These are phyloP conservation scores for Tiliacea citrago DNA, from an alignment of 2,888 invertebrate species.

Conservation along the genomic window DNA sequence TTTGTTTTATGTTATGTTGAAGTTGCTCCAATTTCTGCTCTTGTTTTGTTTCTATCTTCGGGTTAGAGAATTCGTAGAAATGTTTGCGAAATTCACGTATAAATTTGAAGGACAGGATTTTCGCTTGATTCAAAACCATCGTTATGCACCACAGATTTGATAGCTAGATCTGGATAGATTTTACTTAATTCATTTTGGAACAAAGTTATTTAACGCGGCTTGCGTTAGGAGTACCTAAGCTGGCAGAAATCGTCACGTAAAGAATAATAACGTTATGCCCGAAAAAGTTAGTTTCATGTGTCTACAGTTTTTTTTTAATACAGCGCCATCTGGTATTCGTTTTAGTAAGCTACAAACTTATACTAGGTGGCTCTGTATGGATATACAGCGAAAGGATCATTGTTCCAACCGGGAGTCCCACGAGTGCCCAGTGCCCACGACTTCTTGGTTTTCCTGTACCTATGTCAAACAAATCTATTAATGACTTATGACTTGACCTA, in stretches of 20 bases:
- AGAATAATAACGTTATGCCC: no score
- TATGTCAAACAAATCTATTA: background rate
- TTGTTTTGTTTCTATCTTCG: constrained; percentile 3
- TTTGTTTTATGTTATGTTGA: constrained; percentile 37
- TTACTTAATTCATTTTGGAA: background rate
- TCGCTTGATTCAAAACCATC: background rate
- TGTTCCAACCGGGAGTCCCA: no score
- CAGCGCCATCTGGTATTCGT: no score
- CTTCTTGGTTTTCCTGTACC: background rate
- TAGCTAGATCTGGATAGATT: background rate
- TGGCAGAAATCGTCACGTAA: no score
- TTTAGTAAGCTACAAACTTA: no score
- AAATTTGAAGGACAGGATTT: background rate
- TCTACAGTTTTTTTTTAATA: no score
- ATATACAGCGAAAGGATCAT: no score
- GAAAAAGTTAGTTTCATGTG: no score
- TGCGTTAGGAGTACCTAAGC: no score
- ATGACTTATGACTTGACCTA: background rate
- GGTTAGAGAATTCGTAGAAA: constrained; percentile 2
- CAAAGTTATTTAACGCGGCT: no score
- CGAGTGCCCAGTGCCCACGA: no score
- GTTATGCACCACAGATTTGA: background rate
- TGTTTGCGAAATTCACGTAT: background rate
- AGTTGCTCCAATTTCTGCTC: constrained; percentile 36
- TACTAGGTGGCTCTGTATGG: no score